These are phyloP conservation scores for Egretta garzetta DNA, from an alignment of 2,113 vertebrate species.

Conservation along the genomic window DNA sequence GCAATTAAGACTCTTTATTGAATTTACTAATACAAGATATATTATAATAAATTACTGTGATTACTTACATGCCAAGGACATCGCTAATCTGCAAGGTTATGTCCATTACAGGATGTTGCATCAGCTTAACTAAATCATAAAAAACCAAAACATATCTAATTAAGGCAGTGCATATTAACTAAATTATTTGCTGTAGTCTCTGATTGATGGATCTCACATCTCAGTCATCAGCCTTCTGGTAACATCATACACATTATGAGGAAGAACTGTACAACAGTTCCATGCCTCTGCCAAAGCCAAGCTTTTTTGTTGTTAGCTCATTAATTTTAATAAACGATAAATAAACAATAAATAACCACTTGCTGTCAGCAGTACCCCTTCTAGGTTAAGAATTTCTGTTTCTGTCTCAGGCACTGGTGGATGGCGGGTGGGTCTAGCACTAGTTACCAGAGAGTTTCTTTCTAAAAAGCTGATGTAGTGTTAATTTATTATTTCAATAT, in stretches of 20 bases:
- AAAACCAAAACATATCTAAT: neutral
- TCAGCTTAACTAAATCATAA: slow-evolving; percentile 23
- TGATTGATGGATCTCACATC: neutral
- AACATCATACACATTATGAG: fast-evolving
- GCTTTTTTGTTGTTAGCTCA: neutral
- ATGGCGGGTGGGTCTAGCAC: neutral
- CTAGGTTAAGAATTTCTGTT: neutral
- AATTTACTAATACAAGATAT: neutral
- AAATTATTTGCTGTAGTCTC: neutral
- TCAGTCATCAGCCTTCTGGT: neutral
- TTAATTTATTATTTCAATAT: neutral
- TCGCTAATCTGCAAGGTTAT: neutral
- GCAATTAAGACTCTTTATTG: neutral
- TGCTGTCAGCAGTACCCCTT: neutral
- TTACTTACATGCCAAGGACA: neutral
- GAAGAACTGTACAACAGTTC: neutral
- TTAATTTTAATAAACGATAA: neutral
- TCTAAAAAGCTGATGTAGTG: neutral
- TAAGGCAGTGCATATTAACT: neutral
- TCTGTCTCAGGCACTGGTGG: neutral
- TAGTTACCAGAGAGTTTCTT: neutral
- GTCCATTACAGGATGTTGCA: slow-evolving; percentile 30
- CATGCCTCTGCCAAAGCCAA: neutral
- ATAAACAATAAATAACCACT: neutral
- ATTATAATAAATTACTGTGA: neutral